Conservation (phyloP, 1,140 invertebrate genomes). For the Drosophila setifemur region DNA sequence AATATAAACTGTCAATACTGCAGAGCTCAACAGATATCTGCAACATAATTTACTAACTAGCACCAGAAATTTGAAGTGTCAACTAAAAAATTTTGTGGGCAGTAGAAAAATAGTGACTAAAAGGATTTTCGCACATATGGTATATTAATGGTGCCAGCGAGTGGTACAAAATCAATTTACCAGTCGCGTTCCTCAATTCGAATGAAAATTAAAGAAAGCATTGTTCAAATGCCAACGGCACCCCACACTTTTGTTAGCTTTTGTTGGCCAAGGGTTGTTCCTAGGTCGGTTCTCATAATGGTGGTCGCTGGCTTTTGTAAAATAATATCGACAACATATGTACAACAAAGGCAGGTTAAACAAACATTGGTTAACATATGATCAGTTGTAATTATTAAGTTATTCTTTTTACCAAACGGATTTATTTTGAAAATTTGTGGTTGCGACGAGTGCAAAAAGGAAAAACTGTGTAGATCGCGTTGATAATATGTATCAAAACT, state of each 20-base stretch:
- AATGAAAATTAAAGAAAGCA: slow-evolving; percentile 76
- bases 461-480: no score
- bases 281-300: slow-evolving; percentile 8
- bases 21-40: slow-evolving; percentile 68
- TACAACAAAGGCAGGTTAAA: slow-evolving; percentile 33
- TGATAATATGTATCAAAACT: no score
- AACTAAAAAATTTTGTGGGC: slow-evolving; percentile 42
- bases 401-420: background rate
- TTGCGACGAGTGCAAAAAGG: no score
- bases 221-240: slow-evolving; percentile 48
- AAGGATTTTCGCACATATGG: slow-evolving; percentile 69
- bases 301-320: slow-evolving; percentile 23
- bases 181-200: slow-evolving; percentile 56
- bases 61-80: slow-evolving; percentile 66
- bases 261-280: slow-evolving; percentile 14
- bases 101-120: slow-evolving; percentile 19
- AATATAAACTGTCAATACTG: slow-evolving; percentile 27
- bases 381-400: background rate
- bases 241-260: background rate
- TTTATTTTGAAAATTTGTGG: slow-evolving; percentile 19
- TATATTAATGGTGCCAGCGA: slow-evolving; percentile 76
- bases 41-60: slow-evolving; percentile 73
- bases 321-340: slow-evolving; percentile 58
- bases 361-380: slow-evolving; percentile 15
- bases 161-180: slow-evolving; percentile 77